A percentile compares a stretch with the other conserved stretches of the same genome.
Evolutionary conservation across 1,140 invertebrate genomes (phyloP).

Genomic region (Apocrypta bakeri): DNA sequence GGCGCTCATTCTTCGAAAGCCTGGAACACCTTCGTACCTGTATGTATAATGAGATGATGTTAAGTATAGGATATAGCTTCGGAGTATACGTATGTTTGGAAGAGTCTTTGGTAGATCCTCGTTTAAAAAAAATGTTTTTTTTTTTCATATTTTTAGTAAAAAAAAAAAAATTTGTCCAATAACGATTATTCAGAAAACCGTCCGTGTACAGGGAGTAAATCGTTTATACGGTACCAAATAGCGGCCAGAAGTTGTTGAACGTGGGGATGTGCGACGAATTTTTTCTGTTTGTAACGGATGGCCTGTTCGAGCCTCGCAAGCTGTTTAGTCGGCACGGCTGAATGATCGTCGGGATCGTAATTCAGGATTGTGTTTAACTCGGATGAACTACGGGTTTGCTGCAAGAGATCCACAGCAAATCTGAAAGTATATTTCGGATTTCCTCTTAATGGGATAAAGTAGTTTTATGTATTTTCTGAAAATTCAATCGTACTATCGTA

Average conservation of each 20-base stretch:
- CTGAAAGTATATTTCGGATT: conserved; percentile 44
- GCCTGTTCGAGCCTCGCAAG: conserved; percentile 89
- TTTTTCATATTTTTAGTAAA: no score
- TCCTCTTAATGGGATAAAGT: background rate
- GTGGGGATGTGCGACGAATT: conserved; percentile 95
- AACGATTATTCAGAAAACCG: no score
- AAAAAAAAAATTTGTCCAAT: conserved; percentile 2
- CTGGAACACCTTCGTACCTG: conserved; percentile 89
- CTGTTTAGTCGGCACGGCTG: conserved; percentile 81
- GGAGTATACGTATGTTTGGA: no score
- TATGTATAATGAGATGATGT: no score
- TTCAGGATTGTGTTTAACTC: conserved; percentile 95
- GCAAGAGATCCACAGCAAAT: conserved; percentile 91
- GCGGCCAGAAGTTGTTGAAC: conserved; percentile 93
- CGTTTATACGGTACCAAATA: conserved; percentile 80
- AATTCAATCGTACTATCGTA: no score
- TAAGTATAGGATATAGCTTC: no score
- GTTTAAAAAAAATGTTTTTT: no score
- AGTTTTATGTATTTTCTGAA: no score
- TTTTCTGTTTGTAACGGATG: conserved; percentile 94
- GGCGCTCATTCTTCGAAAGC: conserved; percentile 86
- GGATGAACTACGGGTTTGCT: conserved; percentile 91
- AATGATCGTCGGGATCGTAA: conserved; percentile 83
- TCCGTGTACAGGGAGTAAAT: no score
- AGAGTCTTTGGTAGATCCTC: no score